These are phyloP conservation scores for Calameuta filiformis DNA, from an alignment of 2,888 invertebrate species.

Conservation along the genomic window DNA sequence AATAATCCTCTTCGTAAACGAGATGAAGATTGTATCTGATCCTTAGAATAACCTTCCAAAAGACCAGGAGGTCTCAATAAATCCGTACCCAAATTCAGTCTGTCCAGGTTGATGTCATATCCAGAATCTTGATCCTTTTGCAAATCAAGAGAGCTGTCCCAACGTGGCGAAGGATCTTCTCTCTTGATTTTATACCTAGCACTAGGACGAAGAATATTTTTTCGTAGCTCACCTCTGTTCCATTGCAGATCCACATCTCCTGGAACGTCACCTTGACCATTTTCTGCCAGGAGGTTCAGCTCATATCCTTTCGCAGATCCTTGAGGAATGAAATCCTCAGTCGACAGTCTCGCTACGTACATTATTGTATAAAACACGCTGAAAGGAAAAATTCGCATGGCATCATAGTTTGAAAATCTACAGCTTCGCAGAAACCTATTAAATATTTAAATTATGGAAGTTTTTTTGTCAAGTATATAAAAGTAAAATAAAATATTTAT, in stretches of 20 bases:
- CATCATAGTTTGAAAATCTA: slow-evolving; percentile 28
- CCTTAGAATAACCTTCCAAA: background rate
- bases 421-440: background rate
- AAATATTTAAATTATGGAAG: background rate
- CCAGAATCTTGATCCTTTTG: background rate
- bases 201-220: background rate
- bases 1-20: background rate
- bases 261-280: background rate
- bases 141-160: background rate
- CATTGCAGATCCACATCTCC: background rate
- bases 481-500: background rate
- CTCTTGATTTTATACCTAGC: background rate
- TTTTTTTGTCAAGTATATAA: background rate
- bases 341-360: slow-evolving; percentile 39
- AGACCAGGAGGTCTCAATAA: background rate
- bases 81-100: background rate
- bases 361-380: slow-evolving; percentile 45
- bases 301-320: slow-evolving; percentile 12
- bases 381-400: slow-evolving; percentile 21
- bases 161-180: background rate
- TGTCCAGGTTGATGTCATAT: background rate
- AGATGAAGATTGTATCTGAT: background rate
- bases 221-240: background rate
- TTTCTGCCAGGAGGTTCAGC: background rate
- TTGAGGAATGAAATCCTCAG: slow-evolving; percentile 14